Percentiles rank a stretch among this genome's conserved stretches.
Conservation (phyloP, 23 tunicate species). For the Trididemnum clinides region DNA sequence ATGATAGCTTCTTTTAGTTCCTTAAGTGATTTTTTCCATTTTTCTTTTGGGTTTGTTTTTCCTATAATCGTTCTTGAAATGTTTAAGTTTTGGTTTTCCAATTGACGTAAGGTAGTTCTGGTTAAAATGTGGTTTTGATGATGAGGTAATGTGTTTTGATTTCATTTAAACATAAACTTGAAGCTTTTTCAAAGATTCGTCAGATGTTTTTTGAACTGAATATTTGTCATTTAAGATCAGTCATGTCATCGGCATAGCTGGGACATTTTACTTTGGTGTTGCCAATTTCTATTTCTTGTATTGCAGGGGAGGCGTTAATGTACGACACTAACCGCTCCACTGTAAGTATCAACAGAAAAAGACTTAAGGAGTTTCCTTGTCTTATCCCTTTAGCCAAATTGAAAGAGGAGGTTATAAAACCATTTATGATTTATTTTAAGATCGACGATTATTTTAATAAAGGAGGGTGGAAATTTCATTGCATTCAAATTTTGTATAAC, state of each 20-base stretch:
- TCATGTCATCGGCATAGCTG: slow-evolving; percentile 31
- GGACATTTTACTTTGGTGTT: background rate
- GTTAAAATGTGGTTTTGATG: too few relatives aligned
- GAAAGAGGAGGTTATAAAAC: background rate
- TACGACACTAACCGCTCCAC: background rate
- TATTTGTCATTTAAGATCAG: background rate
- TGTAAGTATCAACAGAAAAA: background rate
- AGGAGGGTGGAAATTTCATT: slow-evolving; percentile 3
- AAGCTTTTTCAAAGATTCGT: too few relatives aligned
- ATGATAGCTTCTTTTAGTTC: too few relatives aligned
- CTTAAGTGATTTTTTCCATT: too few relatives aligned
- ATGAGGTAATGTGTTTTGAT: too few relatives aligned
- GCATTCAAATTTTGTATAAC: background rate
- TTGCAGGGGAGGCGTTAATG: background rate
- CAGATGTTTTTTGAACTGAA: background rate
- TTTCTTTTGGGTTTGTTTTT: too few relatives aligned
- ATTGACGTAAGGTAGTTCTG: too few relatives aligned
- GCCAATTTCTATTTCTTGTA: background rate
- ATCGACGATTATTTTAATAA: background rate
- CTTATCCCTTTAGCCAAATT: background rate
- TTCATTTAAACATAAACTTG: too few relatives aligned
- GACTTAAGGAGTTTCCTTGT: slow-evolving; percentile 3
- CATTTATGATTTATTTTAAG: background rate
- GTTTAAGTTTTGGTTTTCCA: too few relatives aligned
- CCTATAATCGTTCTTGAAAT: too few relatives aligned